phyloP scores from a whole-genome alignment of 2,797 vertebrate species.

The Girardinus metallicus region DNA sequence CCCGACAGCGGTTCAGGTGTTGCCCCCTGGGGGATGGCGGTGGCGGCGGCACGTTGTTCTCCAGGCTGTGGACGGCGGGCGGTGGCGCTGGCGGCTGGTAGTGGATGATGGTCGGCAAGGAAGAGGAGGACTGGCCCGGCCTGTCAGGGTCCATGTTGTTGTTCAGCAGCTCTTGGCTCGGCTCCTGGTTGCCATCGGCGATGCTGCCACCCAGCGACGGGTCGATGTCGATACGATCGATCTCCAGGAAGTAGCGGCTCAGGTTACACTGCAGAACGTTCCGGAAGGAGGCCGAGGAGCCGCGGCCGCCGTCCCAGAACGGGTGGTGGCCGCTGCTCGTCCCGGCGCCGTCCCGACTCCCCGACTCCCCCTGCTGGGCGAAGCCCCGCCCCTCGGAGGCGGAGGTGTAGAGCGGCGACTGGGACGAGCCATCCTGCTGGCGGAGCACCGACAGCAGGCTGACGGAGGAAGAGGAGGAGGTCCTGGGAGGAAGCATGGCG shows the following conservation, averaged over 20 bases:
- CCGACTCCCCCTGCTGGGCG: conserved; percentile 79
- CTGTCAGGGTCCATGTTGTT: conserved; percentile 94
- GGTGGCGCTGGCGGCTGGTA: conserved; percentile 80
- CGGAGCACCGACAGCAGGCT: conserved; percentile 92
- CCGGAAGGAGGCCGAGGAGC: conserved; percentile 86
- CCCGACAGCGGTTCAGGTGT: conserved; percentile 95
- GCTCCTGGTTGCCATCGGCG: conserved; percentile 79
- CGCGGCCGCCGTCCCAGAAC: conserved; percentile 81
- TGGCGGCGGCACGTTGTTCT: conserved; percentile 80
- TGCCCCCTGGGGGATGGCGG: conserved; percentile 85
- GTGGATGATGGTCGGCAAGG: conserved; percentile 63
- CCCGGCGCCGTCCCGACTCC: conserved; percentile 74
- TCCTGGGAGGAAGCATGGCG: conserved; percentile 90
- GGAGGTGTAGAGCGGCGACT: conserved; percentile 95
- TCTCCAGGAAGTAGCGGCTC: conserved; percentile 97
- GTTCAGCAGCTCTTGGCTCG: conserved; percentile 92
- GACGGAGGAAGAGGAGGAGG: conserved; percentile 94
- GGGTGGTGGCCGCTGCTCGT: conserved; percentile 85
- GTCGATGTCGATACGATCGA: conserved; percentile 95
- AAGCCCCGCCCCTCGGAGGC: conserved; percentile 94
- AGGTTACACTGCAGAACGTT: conserved; percentile 97
- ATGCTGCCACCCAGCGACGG: conserved; percentile 80
- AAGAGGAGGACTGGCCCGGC: conserved; percentile 86
- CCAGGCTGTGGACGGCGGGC: conserved; percentile 81
- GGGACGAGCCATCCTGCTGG: conserved; percentile 92